Evolutionary conservation across 2,888 invertebrate genomes (phyloP).

Genomic region (Platypus cylindrus): DNA sequence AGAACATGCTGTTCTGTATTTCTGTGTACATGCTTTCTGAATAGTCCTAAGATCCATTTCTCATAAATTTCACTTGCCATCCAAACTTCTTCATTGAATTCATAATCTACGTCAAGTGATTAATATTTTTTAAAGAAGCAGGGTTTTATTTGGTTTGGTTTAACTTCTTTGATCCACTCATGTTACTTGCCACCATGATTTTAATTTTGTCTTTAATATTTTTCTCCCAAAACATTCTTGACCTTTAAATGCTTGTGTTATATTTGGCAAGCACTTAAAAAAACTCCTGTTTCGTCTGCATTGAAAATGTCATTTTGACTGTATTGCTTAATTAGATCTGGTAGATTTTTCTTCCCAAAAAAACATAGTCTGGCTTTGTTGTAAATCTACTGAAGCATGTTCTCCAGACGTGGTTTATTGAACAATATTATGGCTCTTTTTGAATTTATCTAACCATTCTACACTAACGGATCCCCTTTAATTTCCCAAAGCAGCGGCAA

Average conservation of each 20-base stretch:
- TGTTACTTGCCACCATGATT: conserved; percentile 19
- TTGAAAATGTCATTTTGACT: too few species aligned
- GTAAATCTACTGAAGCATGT: too few species aligned
- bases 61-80: conserved; percentile 10
- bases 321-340: too few species aligned
- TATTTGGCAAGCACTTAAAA: too few species aligned
- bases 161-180: conserved; percentile 22
- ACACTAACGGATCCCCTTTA: not conserved
- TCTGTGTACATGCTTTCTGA: conserved; percentile 8
- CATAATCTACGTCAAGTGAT: conserved; percentile 17
- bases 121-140: conserved; percentile 19
- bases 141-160: conserved; percentile 21
- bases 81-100: conserved; percentile 9
- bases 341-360: too few species aligned
- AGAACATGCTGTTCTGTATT: too few species aligned
- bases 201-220: too few species aligned
- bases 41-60: conserved; percentile 12
- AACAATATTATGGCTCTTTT: not conserved
- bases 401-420: too few species aligned
- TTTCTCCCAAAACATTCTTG: too few species aligned
- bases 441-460: not conserved
- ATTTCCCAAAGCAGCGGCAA: not conserved
- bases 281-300: too few species aligned
- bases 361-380: too few species aligned
- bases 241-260: too few species aligned